A percentile compares a stretch with the other conserved stretches of the same genome.
These are phyloP conservation scores for Hydrochoerus hydrochaeris DNA, from an alignment of 2,113 vertebrate genomes.

Conservation along the genomic window DNA sequence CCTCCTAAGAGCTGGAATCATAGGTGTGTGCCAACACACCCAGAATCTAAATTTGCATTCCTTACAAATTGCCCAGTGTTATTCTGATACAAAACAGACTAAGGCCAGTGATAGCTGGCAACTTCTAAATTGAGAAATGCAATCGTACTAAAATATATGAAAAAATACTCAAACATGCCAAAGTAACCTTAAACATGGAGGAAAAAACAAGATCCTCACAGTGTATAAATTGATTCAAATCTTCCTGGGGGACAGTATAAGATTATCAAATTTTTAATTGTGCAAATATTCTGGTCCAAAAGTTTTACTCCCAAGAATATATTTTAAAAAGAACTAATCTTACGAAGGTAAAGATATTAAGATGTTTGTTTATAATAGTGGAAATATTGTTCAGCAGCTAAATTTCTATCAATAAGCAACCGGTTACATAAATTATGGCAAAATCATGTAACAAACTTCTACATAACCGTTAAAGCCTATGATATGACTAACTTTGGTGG, in stretches of 20 bases:
- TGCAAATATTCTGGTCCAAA: neutral
- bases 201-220: neutral
- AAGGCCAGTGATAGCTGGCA: neutral
- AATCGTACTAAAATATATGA: neutral
- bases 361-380: neutral
- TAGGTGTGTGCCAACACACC: neutral
- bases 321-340: neutral
- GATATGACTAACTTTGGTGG: neutral
- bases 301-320: slow-evolving; percentile 7
- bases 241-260: neutral
- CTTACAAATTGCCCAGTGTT: neutral
- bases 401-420: slow-evolving; percentile 26
- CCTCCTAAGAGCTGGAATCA: neutral
- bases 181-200: neutral
- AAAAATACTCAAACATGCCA: neutral
- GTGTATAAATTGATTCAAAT: neutral
- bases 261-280: neutral
- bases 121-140: neutral
- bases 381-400: slow-evolving; percentile 21
- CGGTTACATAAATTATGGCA: neutral
- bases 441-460: neutral
- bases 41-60: neutral
- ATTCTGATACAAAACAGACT: neutral
- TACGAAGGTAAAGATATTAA: neutral
- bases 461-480: neutral